Evolutionary conservation across 2,113 vertebrate species (phyloP).

Genomic region (Daubentonia madagascariensis): DNA sequence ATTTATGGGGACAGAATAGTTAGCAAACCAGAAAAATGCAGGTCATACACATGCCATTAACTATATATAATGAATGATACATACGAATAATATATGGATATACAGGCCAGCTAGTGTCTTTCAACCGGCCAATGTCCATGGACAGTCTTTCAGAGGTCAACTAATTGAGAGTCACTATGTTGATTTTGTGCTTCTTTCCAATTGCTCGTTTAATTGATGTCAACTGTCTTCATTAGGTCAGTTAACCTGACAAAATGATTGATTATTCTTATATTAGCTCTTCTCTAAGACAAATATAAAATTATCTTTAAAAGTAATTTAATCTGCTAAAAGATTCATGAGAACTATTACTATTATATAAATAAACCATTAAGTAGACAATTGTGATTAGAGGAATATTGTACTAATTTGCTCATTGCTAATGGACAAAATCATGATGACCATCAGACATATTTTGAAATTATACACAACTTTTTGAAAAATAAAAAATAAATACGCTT

Average conservation of each 20-base stretch:
- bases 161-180: not conserved
- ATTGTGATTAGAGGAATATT: not conserved
- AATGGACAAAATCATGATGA: not conserved
- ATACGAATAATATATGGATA: slow-evolving; percentile 41
- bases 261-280: not conserved
- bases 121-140: not conserved
- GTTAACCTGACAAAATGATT: slow-evolving; percentile 17
- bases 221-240: slow-evolving; percentile 23
- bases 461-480: not conserved
- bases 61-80: slow-evolving; percentile 7
- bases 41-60: slow-evolving; percentile 1
- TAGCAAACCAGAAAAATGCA: slow-evolving; percentile 50
- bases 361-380: not conserved
- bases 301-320: not conserved
- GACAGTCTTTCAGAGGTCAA: not conserved
- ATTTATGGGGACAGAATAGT: slow-evolving; percentile 4
- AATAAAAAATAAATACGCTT: not conserved
- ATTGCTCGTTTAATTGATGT: slow-evolving; percentile 40
- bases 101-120: not conserved
- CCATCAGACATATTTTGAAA: not conserved
- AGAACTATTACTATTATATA: not conserved
- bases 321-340: not conserved
- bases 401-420: not conserved
- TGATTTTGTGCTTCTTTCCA: not conserved
- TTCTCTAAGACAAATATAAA: slow-evolving; percentile 25